Percentiles rank a stretch among this genome's conserved stretches.
These are phyloP conservation scores for Camponotus floridanus DNA, from an alignment of 1,140 invertebrate species.

Conservation along the genomic window DNA sequence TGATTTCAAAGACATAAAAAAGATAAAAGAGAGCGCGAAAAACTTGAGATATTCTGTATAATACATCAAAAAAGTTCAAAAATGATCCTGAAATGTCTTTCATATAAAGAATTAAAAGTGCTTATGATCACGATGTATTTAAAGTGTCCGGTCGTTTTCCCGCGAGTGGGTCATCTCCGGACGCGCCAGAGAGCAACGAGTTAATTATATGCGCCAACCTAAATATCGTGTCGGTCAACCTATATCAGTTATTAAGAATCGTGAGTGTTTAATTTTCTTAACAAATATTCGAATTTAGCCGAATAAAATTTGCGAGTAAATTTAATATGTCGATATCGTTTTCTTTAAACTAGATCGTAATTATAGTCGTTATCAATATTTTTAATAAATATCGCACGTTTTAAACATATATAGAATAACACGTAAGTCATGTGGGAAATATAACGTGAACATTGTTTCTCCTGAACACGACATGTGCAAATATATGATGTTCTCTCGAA, in stretches of 20 bases:
- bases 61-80: constrained; percentile 2
- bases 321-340: not conserved
- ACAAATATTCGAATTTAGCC: not conserved
- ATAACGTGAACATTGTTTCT: constrained; percentile 10
- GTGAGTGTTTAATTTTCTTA: not conserved
- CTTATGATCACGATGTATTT: constrained; percentile 32
- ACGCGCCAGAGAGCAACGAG: constrained; percentile 30
- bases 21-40: not conserved
- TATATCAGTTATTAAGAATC: constrained; percentile 24
- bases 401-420: not conserved
- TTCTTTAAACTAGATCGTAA: not conserved
- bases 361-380: not conserved
- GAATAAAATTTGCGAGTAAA: not conserved
- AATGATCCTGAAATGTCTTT: not conserved
- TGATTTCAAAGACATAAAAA: no score
- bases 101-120: constrained; percentile 7
- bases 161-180: constrained; percentile 48
- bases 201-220: constrained; percentile 57
- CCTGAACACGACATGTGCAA: constrained; percentile 12
- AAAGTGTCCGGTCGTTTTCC: constrained; percentile 40
- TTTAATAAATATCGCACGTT: not conserved
- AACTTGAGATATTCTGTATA: not conserved
- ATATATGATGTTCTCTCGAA: constrained; percentile 27
- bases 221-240: constrained; percentile 24
- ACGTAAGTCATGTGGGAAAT: constrained; percentile 13